These are phyloP conservation scores for Bombylius discolor DNA, from an alignment of 2,888 invertebrate species.

Conservation along the genomic window DNA sequence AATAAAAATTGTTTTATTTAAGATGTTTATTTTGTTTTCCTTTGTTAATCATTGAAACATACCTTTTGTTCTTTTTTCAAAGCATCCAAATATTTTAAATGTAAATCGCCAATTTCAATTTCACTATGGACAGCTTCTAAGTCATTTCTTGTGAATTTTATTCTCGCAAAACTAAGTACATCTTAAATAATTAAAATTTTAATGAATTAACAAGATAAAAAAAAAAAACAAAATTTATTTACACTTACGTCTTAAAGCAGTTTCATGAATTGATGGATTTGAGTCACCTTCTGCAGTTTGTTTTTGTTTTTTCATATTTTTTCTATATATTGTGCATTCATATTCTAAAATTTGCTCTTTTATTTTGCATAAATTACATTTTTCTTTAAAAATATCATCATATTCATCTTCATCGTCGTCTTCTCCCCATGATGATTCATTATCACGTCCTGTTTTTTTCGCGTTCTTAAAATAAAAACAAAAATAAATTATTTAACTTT, in stretches of 20 bases:
- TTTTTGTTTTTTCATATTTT: constrained; percentile 32
- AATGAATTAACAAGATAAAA: constrained; percentile 4
- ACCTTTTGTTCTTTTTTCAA: constrained; percentile 54
- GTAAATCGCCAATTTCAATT: constrained; percentile 39
- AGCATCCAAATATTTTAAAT: constrained; percentile 44
- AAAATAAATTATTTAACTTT: neutral
- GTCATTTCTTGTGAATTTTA: constrained; percentile 24
- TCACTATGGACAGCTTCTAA: constrained; percentile 14
- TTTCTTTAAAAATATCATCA: no score
- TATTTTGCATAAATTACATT: constrained; percentile 38
- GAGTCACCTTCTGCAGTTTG: constrained; percentile 46
- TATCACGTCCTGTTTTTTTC: no score
- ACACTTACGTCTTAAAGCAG: constrained; percentile 40
- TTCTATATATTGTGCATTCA: constrained; percentile 44
- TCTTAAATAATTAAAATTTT: constrained; percentile 23
- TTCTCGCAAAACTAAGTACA: constrained; percentile 32
- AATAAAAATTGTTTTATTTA: neutral
- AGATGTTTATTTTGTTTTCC: neutral
- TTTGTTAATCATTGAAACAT: neutral
- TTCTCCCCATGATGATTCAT: no score
- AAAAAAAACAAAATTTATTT: neutral
- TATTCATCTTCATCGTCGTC: no score
- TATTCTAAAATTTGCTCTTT: constrained; percentile 37
- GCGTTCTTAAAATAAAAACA: no score
- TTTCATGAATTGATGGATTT: constrained; percentile 48